These are phyloP conservation scores for Bhutanitis thaidina DNA, from an alignment of 2,888 invertebrate species.

Conservation along the genomic window DNA sequence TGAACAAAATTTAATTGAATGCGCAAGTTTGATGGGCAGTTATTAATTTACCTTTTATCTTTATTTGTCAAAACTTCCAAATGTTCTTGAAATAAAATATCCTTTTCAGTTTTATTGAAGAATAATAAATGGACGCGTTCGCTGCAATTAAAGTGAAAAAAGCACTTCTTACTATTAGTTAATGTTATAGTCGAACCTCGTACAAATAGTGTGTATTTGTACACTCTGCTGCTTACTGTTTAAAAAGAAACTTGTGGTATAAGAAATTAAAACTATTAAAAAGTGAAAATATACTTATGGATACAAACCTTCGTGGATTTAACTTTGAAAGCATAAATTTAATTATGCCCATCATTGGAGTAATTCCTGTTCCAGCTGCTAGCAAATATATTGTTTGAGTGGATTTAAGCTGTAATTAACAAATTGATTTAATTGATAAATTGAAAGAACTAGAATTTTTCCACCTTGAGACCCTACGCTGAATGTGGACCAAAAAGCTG, in stretches of 20 bases:
- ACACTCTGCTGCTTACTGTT: too few relatives aligned
- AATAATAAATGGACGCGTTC: slow-evolving; percentile 85
- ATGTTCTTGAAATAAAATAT: slow-evolving; percentile 86
- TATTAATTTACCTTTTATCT: slow-evolving; percentile 8
- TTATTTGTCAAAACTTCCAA: slow-evolving; percentile 62
- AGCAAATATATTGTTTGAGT: slow-evolving; percentile 81
- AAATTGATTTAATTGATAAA: not conserved
- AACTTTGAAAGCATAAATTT: slow-evolving; percentile 84
- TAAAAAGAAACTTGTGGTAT: too few relatives aligned
- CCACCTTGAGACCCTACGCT: too few relatives aligned
- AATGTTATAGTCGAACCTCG: not conserved
- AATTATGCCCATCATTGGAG: slow-evolving; percentile 90
- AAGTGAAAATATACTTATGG: not conserved
- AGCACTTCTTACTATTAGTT: not conserved
- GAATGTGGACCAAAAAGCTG: too few relatives aligned
- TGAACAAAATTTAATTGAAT: too few relatives aligned
- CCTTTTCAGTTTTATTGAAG: slow-evolving; percentile 89
- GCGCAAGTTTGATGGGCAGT: too few relatives aligned
- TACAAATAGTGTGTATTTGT: too few relatives aligned
- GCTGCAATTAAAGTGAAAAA: slow-evolving; percentile 65
- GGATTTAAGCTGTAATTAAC: slow-evolving; percentile 61
- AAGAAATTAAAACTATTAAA: too few relatives aligned
- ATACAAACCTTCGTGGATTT: slow-evolving; percentile 80
- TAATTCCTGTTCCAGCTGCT: slow-evolving; percentile 95
- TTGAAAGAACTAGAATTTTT: too few relatives aligned